These are phyloP conservation scores for Oreocharis arfaki DNA, from an alignment of 2,113 vertebrate genomes.

Conservation along the genomic window DNA sequence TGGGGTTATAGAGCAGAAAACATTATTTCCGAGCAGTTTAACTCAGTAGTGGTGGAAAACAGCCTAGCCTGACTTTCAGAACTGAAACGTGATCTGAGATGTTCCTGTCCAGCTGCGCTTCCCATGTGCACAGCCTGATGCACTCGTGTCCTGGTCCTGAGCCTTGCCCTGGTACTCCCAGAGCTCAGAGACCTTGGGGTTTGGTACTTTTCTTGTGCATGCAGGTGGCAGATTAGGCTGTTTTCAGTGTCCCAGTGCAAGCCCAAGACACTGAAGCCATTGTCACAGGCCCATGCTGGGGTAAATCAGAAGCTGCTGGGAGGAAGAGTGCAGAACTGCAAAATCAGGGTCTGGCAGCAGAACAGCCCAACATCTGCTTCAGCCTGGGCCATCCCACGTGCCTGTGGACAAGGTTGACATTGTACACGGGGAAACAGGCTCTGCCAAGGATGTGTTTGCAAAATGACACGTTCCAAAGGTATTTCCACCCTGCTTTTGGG, in stretches of 20 bases:
- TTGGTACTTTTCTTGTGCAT: neutral
- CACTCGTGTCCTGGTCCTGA: neutral
- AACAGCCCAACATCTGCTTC: neutral
- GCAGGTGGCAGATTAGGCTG: neutral
- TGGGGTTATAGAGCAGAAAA: constrained; percentile 34
- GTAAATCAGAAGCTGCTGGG: neutral
- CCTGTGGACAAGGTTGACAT: constrained; percentile 17
- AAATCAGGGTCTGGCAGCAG: neutral
- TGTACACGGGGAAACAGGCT: neutral
- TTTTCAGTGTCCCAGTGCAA: neutral
- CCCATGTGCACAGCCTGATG: neutral
- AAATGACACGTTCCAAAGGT: constrained; percentile 26
- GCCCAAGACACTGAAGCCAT: neutral
- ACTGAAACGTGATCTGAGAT: neutral
- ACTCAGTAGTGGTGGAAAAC: neutral
- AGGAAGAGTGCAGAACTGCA: neutral
- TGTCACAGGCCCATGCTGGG: neutral
- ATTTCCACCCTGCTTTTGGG: neutral
- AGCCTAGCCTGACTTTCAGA: neutral
- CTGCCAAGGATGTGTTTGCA: constrained; percentile 41
- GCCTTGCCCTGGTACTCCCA: neutral
- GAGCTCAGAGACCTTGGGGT: neutral
- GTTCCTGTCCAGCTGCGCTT: neutral
- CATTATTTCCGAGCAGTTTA: constrained; percentile 37
- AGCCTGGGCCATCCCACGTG: neutral